Conservation (phyloP, 2,888 invertebrate genomes). For the Nomada ruficornis region DNA sequence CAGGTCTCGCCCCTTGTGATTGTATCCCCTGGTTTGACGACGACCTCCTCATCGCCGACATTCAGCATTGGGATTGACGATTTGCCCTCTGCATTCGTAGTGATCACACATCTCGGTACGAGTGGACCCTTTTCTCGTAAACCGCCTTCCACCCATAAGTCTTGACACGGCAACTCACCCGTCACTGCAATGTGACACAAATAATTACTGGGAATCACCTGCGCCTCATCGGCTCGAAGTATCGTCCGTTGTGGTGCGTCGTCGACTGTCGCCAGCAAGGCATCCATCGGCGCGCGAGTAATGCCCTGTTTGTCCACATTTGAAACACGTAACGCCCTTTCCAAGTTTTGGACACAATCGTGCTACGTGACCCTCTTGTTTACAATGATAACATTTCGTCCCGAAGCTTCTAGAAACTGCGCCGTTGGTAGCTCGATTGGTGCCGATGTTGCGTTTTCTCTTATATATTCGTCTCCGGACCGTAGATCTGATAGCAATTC, state of each 20-base stretch:
- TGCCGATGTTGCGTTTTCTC: background rate
- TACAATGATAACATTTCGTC: background rate
- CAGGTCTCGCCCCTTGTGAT: constrained; percentile 28
- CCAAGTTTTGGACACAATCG: background rate
- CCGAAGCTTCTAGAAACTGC: background rate
- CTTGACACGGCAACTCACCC: background rate
- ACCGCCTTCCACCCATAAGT: constrained; percentile 29
- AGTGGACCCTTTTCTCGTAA: constrained; percentile 7
- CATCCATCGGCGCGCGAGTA: constrained; percentile 1
- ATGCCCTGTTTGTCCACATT: background rate
- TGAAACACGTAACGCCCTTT: background rate
- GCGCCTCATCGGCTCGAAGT: background rate
- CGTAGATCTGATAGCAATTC: background rate
- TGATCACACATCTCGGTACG: constrained; percentile 17
- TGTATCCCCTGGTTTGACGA: constrained; percentile 3
- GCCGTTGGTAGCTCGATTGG: background rate
- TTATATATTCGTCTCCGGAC: background rate
- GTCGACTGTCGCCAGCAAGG: background rate
- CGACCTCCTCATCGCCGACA: background rate
- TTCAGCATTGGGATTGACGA: constrained; percentile 31
- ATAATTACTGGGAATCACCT: constrained; percentile 26
- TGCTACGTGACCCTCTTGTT: background rate
- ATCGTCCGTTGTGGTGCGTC: background rate
- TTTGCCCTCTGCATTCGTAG: background rate
- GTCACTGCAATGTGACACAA: constrained; percentile 22